These are phyloP conservation scores for Leptosomus discolor DNA, from an alignment of 2,113 vertebrate genomes.

Conservation along the genomic window DNA sequence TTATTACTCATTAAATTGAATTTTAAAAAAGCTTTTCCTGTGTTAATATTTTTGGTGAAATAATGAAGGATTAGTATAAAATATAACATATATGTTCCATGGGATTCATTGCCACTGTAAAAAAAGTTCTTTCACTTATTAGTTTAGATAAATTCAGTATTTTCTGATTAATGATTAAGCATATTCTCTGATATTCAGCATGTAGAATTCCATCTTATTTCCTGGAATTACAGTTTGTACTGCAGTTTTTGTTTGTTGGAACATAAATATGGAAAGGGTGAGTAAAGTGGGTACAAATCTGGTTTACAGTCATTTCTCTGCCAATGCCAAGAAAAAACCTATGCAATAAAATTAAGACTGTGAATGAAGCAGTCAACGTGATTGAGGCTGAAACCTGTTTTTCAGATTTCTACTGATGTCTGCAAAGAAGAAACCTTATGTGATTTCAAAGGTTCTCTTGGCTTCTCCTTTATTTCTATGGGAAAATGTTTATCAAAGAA, in stretches of 20 bases:
- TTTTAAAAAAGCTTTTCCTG: background rate
- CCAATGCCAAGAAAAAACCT: background rate
- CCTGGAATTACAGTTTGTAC: background rate
- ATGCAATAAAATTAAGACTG: background rate
- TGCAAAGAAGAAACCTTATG: background rate
- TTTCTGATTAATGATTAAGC: background rate
- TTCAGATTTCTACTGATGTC: background rate
- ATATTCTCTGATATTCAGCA: background rate
- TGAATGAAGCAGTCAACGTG: background rate
- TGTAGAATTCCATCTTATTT: background rate
- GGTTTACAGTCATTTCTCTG: background rate
- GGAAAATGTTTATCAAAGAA: background rate
- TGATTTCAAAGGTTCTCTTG: background rate
- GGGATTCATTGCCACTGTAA: background rate
- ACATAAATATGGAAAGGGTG: background rate
- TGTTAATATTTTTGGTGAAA: constrained; percentile 6
- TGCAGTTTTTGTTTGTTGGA: background rate
- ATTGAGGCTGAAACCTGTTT: background rate
- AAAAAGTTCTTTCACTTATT: background rate
- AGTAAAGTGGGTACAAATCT: background rate
- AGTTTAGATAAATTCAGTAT: background rate
- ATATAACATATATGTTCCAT: background rate
- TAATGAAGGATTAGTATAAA: constrained; percentile 7
- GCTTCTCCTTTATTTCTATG: background rate
- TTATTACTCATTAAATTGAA: constrained; percentile 32